Base-by-base conservation (phyloP, 2,797 vertebrate genomes). In the Rhinatrema bivittatum region DNA sequence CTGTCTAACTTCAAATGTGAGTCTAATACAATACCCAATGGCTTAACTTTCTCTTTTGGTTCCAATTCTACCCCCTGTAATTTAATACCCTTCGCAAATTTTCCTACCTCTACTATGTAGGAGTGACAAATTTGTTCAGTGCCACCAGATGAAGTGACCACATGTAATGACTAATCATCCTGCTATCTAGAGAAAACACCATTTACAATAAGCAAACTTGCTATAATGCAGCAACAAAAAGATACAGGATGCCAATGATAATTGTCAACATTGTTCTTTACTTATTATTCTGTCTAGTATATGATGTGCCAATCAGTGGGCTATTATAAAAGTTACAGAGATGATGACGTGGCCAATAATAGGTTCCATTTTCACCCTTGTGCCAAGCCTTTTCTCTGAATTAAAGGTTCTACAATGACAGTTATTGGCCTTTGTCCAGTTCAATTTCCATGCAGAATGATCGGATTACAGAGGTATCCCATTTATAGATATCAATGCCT, bases 401-500 rank as follows among this genome's bases (percentile, higher is more conserved):
- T 37, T 42, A 38, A 38, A 25, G 10, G 17, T 24, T 14, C 28
- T 6, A 17, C 20, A 33, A 29, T 35, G 32, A 38, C 26, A 21
- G 18, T 33, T 35, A 50, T 25, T 25, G 21, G 12, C 5, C 27
- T 50, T 38, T 13, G 42, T 36, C 14, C 5, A 19, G 5, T 7
- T 50, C n/a, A n/a, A n/a, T n/a, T 47, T 46, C 42, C 6, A 15
- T 25, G 12, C 13, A 26, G 36, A 28, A 11, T 13, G 31, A 34
- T 11, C 2, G 51, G 26, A 57, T 16, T 16, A 55, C 29, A 37
- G 36, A 50, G 27, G 11, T 1, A 31, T 25, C n/a, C n/a, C n/a
- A n/a, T n/a, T n/a, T n/a, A n/a, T n/a, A n/a, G n/a, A n/a, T n/a
- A n/a, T n/a, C n/a, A n/a, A n/a, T n/a, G n/a, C n/a, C n/a, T n/a